Evolutionary conservation across 2,888 invertebrate genomes (phyloP), one percentile per base, ranked within the genome.

Genomic region (Melolontha melolontha): DNA sequence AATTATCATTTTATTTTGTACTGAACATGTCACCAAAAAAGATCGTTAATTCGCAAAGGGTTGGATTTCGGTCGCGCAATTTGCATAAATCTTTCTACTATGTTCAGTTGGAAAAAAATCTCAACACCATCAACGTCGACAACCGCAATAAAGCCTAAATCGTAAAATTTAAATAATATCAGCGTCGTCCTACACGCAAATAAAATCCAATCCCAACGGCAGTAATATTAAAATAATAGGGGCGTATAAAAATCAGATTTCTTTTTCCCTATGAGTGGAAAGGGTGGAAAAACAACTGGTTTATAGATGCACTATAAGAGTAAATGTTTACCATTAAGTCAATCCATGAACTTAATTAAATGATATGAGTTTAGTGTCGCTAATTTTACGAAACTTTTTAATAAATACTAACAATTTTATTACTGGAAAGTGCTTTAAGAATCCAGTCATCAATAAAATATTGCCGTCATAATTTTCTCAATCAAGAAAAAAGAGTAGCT

Each of bases 151-250:
- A 40, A 14, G 54, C 10, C 34, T 6, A 34, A 34, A 34, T 54
- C 54, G 40, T 54, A 54, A 54, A 54, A 54, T 54, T 54, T 54
- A 17, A 54, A 54, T 54, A 54, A 40, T 16, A 14, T 16, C 54
- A 6, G n/a, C 16, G 10, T 16, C 17, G 34, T 40, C 22, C 17
- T 54, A 54, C 40, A 44, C 14, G 17, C 40, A n/a, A 12, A 39
- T 34, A 39, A 14, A 40, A 54, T 14, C 17, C 16, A 40, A 6
- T 41, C 29, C 54, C 40, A 40, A 11, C 11, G 27, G 8, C 41
- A 14, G 12, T 29, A 47, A n/a, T 14, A 44, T 59, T 59, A 59
- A 47, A 59, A 44, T 40, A 54, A 54, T 34, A 39, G 16, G 16
- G 17, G 8, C 10, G 39, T 17, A 10, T 17, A 54, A 40, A 40